Base-by-base conservation (phyloP, 2,113 vertebrate species). In the Halichoeres trimaculatus region DNA sequence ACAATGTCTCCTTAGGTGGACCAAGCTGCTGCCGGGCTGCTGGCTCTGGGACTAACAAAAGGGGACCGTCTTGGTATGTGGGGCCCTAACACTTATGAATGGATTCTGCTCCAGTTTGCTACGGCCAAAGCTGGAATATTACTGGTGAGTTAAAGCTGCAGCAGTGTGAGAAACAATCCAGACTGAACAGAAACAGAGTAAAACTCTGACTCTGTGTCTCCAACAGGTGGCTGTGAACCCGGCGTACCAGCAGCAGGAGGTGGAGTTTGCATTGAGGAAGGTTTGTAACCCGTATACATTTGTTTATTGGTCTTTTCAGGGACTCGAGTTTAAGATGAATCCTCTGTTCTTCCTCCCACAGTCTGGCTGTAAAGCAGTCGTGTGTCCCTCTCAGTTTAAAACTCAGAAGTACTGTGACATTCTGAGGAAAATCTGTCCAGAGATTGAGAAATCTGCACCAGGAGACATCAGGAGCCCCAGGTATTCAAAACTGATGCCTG, bases 41-140 rank as follows among this genome's bases (percentile, higher is more conserved):
- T 99, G 85, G 96, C 95, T 0, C 66, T 97, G 0, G 97, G 97
- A 0, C 89, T 99, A 75, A 80, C 87, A 74, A 96, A 87, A 43
- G 98, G 98, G 7, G 98, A 99, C 80, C 85, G 97, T 0, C 91
- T 99, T 0, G 97, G 96, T 19, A 95, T 99, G 88, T 99, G 97
- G 97, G 95, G 96, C 2, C 98, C 98, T 41, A 99, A 99, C 78
- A 95, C 74, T 1, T 98, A 98, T 0, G 95, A 96, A 1, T 99
- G 98, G 98, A 55, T 96, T 50, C 89, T 99, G 59, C 89, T 96
- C 65, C 96, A 97, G 86, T 94, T 96, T 80, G 97, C 98, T 38
- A 96, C 96, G 0, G 97, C 98, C 34, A 95, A 95, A 85, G 96
- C 96, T 12, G 98, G 98, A 57, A 94, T 99, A 51, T 94, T 99